phyloP scores from a whole-genome alignment of 2,888 invertebrate species.

The Lacanobia oleracea region DNA sequence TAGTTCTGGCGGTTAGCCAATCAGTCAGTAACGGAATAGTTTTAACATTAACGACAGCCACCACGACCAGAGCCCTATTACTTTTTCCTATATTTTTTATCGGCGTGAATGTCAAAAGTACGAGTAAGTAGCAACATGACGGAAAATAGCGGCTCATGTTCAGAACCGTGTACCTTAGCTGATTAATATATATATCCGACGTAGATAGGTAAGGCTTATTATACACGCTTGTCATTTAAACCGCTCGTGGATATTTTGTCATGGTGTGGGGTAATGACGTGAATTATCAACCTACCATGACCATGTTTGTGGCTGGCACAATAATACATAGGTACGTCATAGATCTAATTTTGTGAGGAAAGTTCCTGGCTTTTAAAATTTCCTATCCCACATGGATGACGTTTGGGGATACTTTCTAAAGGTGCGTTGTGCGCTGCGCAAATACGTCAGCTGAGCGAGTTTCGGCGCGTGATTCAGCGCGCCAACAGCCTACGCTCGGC shows the following conservation, averaged over 20 bases:
- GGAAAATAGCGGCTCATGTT: not conserved
- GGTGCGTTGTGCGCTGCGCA: too few species aligned
- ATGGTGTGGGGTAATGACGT: not conserved
- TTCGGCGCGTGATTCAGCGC: too few species aligned
- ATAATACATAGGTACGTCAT: slow-evolving; percentile 5
- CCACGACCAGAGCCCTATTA: too few species aligned
- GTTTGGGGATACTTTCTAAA: not conserved
- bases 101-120: not conserved
- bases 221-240: slow-evolving; percentile 11
- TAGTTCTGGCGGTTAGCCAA: too few species aligned
- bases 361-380: not conserved
- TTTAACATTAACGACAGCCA: too few species aligned
- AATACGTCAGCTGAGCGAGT: too few species aligned
- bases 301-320: not conserved
- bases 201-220: not conserved
- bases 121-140: not conserved
- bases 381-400: not conserved
- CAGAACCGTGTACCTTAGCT: not conserved
- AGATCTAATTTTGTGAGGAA: not conserved
- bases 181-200: not conserved
- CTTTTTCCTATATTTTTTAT: not conserved
- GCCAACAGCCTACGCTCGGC: too few species aligned
- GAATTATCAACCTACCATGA: too few species aligned
- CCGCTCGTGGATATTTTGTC: not conserved
- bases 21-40: too few species aligned